Base-by-base conservation (phyloP, 2,888 invertebrate species). In the Zaprionus bogoriensis region DNA sequence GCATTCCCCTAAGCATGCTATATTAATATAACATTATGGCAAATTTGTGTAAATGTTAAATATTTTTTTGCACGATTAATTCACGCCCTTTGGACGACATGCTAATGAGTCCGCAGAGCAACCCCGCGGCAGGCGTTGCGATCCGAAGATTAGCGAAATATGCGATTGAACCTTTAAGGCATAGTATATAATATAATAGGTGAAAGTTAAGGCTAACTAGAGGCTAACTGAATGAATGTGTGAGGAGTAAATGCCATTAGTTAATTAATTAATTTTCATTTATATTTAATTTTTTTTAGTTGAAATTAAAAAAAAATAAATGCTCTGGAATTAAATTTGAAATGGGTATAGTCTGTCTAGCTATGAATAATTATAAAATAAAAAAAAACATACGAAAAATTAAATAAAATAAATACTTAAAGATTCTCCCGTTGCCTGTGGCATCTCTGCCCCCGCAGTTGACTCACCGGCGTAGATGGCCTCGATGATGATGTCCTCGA, bases 401-500 rank as follows among this genome's bases (percentile, higher is more conserved):
- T 23, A 23, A 4, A 23, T 23, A 23, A 4, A 5, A 23, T 23
- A 23, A 5, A 23, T 23, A 23, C 5, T 4, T 23, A 23, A n/a
- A n/a, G n/a, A n/a, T n/a, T n/a, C n/a, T n/a, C n/a, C n/a, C n/a
- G n/a, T n/a, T n/a, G n/a, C n/a, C n/a, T 36, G 7, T 14, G 6
- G 2, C 3, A 32, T 32, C 14, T 30, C 14, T 14, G 12, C 9
- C 30, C n/a, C n/a, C n/a, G n/a, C n/a, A n/a, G n/a, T n/a, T 17
- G 0, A 19, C 89, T 88, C 88, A 95, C 96, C 96, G 72, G 98
- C 97, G 92, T 99, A 99, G 88, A 99, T 97, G n/a, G 98, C 98
- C 92, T 99, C 99, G 86, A 99, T 99, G 64, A 99, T 98, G 53
- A 99, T 93, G 92, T 99, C 99, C 92, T 99, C 99, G 66, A 99